Conservation (phyloP, 2,113 vertebrate species). For the Mastomys natalensis region DNA sequence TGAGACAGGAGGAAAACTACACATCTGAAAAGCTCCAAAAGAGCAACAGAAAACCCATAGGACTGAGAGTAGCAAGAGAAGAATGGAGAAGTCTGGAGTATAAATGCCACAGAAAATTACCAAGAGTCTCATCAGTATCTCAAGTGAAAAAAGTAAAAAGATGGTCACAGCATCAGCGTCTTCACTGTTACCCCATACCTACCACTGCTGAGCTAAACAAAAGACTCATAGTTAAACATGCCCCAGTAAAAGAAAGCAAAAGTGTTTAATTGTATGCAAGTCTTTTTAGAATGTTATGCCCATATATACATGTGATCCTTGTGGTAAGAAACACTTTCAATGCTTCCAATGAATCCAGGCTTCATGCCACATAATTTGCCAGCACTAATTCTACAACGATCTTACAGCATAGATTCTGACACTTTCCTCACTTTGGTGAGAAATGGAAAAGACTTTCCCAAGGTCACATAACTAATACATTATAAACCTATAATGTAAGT, state of each 20-base stretch:
- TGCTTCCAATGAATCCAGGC: not conserved
- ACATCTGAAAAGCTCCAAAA: not conserved
- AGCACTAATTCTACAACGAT: not conserved
- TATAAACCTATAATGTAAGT: accelerated
- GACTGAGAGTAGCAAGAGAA: not conserved
- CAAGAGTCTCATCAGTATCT: not conserved
- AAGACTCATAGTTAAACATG: no score
- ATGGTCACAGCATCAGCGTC: not conserved
- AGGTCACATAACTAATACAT: not conserved
- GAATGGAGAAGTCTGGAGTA: not conserved
- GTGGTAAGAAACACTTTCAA: not conserved
- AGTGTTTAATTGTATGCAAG: not conserved
- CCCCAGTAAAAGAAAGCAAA: not conserved
- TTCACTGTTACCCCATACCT: not conserved
- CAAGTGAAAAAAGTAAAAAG: not conserved
- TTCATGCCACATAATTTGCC: not conserved
- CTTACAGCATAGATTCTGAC: not conserved
- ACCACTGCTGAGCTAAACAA: not conserved
- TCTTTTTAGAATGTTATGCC: not conserved
- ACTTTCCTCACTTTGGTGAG: not conserved
- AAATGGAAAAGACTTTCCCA: not conserved
- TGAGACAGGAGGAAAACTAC: not conserved
- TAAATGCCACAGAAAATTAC: not conserved
- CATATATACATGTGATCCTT: not conserved
- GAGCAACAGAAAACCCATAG: not conserved